Evolutionary conservation across 2,797 vertebrate genomes (phyloP), one percentile per base, ranked within the genome.

Genomic region (Thaleichthys pacificus): DNA sequence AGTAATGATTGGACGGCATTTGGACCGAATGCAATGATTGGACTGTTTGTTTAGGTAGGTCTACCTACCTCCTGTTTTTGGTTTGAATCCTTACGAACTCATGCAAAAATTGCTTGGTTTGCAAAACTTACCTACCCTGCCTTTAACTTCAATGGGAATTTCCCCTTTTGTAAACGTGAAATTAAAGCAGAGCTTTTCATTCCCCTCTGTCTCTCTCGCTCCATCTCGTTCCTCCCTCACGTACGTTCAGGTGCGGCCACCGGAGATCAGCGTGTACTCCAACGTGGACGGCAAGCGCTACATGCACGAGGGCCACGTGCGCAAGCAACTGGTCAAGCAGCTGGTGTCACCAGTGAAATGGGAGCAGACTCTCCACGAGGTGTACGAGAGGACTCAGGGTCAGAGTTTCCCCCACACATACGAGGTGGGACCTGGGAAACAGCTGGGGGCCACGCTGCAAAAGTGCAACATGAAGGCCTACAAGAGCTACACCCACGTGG

Each of bases 341-440:
- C 85, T 98, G 83, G 92, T 95, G 49, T 95, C 92, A 0, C 96
- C 98, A 0, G 97, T 99, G 60, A 91, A 93, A 77, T 99, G 98
- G 97, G 97, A 99, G 76, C 97, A 99, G 88, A 96, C 91, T 0
- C 93, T 99, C 89, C 97, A 98, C 2, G 85, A 93, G 75, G 87
- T 99, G 3, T 99, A 95, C 0, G 87, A 96, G 81, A 87, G 97
- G 80, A 87, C 6, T 19, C 93, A 89, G 73, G 96, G 97, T 1
- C 80, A 75, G 2, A 86, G 69, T 0, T 98, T 99, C 85, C 98
- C 97, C 14, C 74, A 81, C 19, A 97, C 97, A 0, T 97, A 95
- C 0, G 98, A 98, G 84, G 91, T 97, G 15, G 98, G 98, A 1
- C 96, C 98, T 0, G 96, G 97, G 4, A 91, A 70, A 65, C 97